Percentiles rank a stretch among this genome's conserved stretches.
Conservation (phyloP, 2,113 vertebrate species). For the Coreoperca whiteheadi region DNA sequence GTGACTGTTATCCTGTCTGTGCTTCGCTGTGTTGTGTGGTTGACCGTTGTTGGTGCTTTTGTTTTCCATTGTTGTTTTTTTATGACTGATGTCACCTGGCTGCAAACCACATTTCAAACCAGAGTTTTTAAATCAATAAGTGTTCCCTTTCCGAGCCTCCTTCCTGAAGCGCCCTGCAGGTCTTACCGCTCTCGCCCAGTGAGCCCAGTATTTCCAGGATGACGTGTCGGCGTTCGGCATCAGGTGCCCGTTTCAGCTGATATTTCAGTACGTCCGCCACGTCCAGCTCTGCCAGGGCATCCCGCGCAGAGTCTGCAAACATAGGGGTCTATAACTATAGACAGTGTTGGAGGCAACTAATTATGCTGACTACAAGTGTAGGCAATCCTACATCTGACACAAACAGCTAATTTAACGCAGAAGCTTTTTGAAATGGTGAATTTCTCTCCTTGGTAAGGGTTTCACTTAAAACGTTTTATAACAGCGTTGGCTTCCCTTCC, state of each 20-base stretch:
- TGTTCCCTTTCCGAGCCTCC: neutral
- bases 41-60: no score
- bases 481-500: neutral
- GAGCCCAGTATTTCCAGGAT: constrained; percentile 89
- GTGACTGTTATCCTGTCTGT: no score
- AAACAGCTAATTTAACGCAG: neutral
- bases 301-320: constrained; percentile 85
- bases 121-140: neutral
- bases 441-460: no score
- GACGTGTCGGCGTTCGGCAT: constrained; percentile 89
- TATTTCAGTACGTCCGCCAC: constrained; percentile 86
- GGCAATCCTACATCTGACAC: neutral
- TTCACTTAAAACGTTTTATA: neutral
- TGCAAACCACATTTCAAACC: neutral
- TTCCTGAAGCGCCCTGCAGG: neutral
- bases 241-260: constrained; percentile 87
- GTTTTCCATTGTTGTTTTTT: no score
- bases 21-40: no score
- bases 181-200: constrained; percentile 89
- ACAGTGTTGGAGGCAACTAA: neutral
- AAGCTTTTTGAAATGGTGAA: neutral
- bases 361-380: neutral
- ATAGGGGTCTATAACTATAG: neutral
- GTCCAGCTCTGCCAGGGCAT: constrained; percentile 85
- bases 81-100: no score